Conservation (phyloP, 1,140 invertebrate species). For the Ceratosolen fusciceps region DNA sequence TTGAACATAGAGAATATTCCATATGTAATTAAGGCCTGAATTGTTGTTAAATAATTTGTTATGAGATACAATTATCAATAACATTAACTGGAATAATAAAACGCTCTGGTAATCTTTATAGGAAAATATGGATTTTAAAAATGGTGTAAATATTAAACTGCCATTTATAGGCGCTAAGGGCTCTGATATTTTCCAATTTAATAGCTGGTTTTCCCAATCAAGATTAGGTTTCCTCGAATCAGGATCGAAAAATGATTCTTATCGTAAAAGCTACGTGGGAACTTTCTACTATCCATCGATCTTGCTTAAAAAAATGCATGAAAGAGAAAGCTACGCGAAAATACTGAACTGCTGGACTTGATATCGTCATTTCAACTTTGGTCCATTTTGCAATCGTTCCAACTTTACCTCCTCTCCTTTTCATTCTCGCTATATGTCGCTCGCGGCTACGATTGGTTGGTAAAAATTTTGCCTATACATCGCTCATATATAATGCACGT, state of each 20-base stretch:
- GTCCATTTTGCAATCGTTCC: conserved; percentile 19
- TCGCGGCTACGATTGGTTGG: not conserved
- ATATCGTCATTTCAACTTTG: not conserved
- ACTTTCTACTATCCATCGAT: conserved; percentile 32
- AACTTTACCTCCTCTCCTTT: conserved; percentile 9
- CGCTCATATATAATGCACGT: not conserved
- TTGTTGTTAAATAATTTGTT: no score
- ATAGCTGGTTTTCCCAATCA: not conserved
- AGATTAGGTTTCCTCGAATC: not conserved
- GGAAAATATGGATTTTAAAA: no score
- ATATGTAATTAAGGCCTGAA: no score
- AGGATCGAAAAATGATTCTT: conserved; percentile 10
- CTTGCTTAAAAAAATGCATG: not conserved
- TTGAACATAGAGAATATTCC: no score
- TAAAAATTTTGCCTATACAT: not conserved
- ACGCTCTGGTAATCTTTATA: no score
- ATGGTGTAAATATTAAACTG: no score
- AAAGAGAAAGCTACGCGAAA: conserved; percentile 35
- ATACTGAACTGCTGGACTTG: not conserved
- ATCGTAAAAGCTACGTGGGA: conserved; percentile 5
- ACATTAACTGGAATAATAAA: no score
- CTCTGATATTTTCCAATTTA: not conserved
- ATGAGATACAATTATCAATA: no score
- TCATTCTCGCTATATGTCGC: not conserved
- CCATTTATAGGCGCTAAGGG: not conserved